Evolutionary conservation across 2,113 vertebrate genomes (phyloP).

Genomic region (Engystomops pustulosus): DNA sequence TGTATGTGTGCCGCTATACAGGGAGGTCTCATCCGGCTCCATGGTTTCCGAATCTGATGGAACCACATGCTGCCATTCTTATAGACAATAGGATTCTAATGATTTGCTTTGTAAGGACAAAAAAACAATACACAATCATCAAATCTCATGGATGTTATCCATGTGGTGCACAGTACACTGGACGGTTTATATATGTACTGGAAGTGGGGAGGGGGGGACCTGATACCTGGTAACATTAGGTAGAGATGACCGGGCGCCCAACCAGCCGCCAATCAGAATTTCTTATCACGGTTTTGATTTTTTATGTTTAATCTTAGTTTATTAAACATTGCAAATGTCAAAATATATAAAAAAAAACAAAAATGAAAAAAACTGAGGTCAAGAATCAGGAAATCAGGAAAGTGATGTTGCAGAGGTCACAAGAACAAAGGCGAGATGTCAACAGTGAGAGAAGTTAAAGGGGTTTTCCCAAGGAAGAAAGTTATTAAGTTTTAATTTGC

Average conservation of each 20-base stretch:
- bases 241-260: neutral
- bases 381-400: no score
- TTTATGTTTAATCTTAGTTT: no score
- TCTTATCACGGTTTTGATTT: no score
- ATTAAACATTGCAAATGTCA: no score
- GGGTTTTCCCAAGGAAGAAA: no score
- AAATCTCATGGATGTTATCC: neutral
- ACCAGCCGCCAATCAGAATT: neutral
- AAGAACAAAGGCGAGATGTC: no score
- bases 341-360: no score
- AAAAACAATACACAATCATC: neutral
- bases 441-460: no score
- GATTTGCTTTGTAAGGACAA: neutral
- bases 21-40: neutral
- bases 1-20: neutral
- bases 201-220: neutral
- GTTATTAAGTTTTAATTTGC: no score
- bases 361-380: no score
- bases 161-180: neutral
- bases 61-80: neutral
- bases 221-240: neutral
- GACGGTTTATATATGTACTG: neutral
- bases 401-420: no score
- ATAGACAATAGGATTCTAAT: conserved; percentile 4
- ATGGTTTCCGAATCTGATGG: neutral